Conservation (phyloP, 2,113 vertebrate species). For the Calonectris borealis region DNA sequence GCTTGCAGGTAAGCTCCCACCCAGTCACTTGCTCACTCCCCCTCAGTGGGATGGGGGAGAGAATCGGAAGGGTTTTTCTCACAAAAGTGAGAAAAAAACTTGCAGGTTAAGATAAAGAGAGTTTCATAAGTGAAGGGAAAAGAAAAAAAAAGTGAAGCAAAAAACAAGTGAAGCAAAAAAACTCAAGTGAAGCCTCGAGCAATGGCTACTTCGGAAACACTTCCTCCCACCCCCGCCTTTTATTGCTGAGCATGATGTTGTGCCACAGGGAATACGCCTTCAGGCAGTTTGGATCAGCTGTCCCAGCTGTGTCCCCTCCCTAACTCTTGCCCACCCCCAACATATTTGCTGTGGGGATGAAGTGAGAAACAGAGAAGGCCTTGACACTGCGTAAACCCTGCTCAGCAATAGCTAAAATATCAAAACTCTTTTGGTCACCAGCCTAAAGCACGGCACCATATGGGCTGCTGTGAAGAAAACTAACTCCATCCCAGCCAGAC, state of each 20-base stretch:
- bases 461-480: background rate
- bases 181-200: background rate
- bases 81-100: background rate
- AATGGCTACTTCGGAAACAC: background rate
- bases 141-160: background rate
- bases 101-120: background rate
- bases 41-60: background rate
- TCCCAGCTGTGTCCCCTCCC: background rate
- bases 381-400: background rate
- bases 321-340: background rate
- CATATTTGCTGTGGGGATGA: background rate
- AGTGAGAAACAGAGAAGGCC: background rate
- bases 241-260: background rate
- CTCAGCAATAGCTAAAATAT: background rate
- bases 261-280: fast-evolving
- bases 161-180: background rate
- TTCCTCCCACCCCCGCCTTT: background rate
- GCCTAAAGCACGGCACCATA: background rate
- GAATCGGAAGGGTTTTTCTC: background rate
- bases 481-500: background rate
- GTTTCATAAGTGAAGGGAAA: background rate
- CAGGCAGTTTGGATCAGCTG: background rate
- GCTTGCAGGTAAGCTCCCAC: background rate
- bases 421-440: background rate
- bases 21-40: background rate